Conservation (phyloP, 2,888 invertebrate genomes). For the Pterostichus niger region DNA sequence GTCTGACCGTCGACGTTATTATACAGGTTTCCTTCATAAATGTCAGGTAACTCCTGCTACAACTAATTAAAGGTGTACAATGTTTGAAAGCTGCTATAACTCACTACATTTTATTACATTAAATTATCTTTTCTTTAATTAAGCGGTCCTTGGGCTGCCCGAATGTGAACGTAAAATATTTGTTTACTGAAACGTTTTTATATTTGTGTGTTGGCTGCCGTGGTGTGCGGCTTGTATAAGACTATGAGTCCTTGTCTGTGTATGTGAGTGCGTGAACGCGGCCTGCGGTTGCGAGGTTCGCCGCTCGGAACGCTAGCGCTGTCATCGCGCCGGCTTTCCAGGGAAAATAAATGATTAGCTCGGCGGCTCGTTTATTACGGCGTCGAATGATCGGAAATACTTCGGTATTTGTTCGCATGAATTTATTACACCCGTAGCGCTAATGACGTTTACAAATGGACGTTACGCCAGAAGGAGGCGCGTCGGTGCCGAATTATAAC, state of each 20-base stretch:
- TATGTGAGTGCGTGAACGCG: neutral
- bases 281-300: slow-evolving; percentile 17
- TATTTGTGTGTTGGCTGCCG: slow-evolving; percentile 56
- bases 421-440: slow-evolving; percentile 66
- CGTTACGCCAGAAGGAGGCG: slow-evolving; percentile 57
- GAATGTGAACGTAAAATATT: slow-evolving; percentile 71
- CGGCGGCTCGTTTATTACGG: slow-evolving; percentile 65
- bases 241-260: slow-evolving; percentile 6
- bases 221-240: slow-evolving; percentile 11
- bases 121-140: slow-evolving; percentile 71
- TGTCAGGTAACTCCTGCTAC: slow-evolving; percentile 74
- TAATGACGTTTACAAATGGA: slow-evolving; percentile 66
- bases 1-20: slow-evolving; percentile 71
- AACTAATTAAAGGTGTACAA: slow-evolving; percentile 76
- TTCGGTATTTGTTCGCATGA: slow-evolving; percentile 66
- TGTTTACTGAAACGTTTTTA: slow-evolving; percentile 70
- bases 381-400: slow-evolving; percentile 66
- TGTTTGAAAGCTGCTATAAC: slow-evolving; percentile 74
- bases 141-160: slow-evolving; percentile 70
- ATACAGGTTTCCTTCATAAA: slow-evolving; percentile 75
- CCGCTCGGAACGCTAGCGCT: slow-evolving; percentile 28
- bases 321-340: slow-evolving; percentile 55
- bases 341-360: slow-evolving; percentile 61
- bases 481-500: slow-evolving; percentile 49
- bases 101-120: slow-evolving; percentile 73